These are phyloP conservation scores for Siphonodentalium dalli DNA, from an alignment of 2,888 invertebrate species.

Conservation along the genomic window DNA sequence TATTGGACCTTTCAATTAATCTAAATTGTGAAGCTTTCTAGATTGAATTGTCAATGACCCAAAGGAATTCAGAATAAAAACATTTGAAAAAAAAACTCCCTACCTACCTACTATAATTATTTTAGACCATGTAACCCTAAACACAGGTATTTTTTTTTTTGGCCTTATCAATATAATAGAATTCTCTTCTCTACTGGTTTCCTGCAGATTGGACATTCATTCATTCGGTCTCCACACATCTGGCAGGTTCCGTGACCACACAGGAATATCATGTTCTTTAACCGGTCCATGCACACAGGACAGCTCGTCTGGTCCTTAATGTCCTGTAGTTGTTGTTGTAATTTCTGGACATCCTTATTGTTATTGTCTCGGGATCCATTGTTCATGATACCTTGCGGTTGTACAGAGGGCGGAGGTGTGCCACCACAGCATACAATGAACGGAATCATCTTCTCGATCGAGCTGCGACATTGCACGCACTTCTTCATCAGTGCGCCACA, in stretches of 20 bases:
- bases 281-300: constrained; percentile 94
- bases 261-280: constrained; percentile 98
- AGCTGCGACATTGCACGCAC: constrained; percentile 91
- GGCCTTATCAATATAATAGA: constrained; percentile 75
- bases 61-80: too few relatives aligned
- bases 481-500: constrained; percentile 97
- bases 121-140: too few relatives aligned
- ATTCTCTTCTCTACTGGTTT: constrained; percentile 96
- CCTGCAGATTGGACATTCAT: constrained; percentile 96
- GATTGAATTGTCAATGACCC: too few relatives aligned
- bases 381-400: constrained; percentile 60
- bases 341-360: constrained; percentile 85
- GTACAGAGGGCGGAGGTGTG: constrained; percentile 57
- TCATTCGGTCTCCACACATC: constrained; percentile 97
- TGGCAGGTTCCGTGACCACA: constrained; percentile 98
- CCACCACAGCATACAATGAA: constrained; percentile 65
- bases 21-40: too few relatives aligned
- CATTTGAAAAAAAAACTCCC: too few relatives aligned
- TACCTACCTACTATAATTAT: too few relatives aligned
- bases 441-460: constrained; percentile 73
- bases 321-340: constrained; percentile 94
- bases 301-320: constrained; percentile 99
- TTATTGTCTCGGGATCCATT: constrained; percentile 62
- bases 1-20: too few relatives aligned
- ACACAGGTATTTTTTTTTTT: too few relatives aligned